Evolutionary conservation across 1,140 invertebrate species (phyloP).

Genomic region (Drosophila mojavensis): DNA sequence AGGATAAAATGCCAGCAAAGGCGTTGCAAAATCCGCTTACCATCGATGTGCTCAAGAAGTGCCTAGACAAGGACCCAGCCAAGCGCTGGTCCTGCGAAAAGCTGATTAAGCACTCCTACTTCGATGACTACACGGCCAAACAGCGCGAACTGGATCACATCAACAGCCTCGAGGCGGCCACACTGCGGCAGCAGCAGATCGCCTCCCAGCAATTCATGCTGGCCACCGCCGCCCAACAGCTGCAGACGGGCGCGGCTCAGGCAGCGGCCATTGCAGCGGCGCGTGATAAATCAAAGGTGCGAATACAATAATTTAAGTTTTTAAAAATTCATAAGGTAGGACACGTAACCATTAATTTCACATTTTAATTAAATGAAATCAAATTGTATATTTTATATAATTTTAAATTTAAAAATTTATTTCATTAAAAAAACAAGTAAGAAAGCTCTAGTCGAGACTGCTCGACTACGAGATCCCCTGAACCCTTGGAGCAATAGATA

Average conservation of each 20-base stretch:
- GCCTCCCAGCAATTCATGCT: slow-evolving; percentile 75
- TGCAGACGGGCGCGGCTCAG: slow-evolving; percentile 70
- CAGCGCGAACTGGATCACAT: slow-evolving; percentile 77
- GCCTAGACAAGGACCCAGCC: slow-evolving; percentile 96
- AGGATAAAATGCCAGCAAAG: slow-evolving; percentile 91
- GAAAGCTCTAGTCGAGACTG: too few relatives aligned
- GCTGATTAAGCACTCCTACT: slow-evolving; percentile 91
- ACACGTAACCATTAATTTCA: too few relatives aligned
- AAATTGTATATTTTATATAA: too few relatives aligned
- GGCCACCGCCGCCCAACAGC: slow-evolving; percentile 67
- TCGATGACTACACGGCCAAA: slow-evolving; percentile 83
- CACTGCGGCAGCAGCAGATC: slow-evolving; percentile 69
- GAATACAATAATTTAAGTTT: background rate
- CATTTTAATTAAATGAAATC: too few relatives aligned
- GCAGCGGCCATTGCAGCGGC: slow-evolving; percentile 66
- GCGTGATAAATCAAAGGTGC: slow-evolving; percentile 83
- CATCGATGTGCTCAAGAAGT: slow-evolving; percentile 96
- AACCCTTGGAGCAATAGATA: too few relatives aligned
- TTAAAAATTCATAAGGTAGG: too few relatives aligned
- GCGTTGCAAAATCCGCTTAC: slow-evolving; percentile 87
- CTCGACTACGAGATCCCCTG: too few relatives aligned
- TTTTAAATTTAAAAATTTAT: too few relatives aligned
- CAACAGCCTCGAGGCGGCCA: slow-evolving; percentile 71
- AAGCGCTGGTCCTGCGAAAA: slow-evolving; percentile 96
- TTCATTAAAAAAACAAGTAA: too few relatives aligned